These are phyloP conservation scores for Melanotaenia maccullochi DNA, from an alignment of 2,797 vertebrate species.

Conservation along the genomic window DNA sequence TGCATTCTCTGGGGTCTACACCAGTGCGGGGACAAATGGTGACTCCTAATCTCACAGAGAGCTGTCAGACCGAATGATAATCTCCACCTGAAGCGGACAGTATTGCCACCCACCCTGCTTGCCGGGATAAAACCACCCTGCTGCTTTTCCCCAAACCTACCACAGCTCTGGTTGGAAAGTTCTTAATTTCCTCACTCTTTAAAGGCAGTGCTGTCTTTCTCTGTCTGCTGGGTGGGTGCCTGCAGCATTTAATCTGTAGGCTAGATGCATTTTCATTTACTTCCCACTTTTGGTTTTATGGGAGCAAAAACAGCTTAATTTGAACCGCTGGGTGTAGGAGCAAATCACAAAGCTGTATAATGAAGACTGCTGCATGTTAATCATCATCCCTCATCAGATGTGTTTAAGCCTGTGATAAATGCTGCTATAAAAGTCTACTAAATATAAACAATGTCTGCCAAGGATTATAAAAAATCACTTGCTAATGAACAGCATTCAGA, in stretches of 20 bases:
- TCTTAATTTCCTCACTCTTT: slow-evolving; percentile 61
- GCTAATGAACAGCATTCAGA: slow-evolving; percentile 10
- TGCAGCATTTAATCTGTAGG: slow-evolving; percentile 64
- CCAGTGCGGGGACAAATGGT: slow-evolving; percentile 7
- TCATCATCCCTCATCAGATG: slow-evolving; percentile 30
- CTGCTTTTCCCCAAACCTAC: slow-evolving; percentile 71
- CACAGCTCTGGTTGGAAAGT: slow-evolving; percentile 63
- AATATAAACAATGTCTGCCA: slow-evolving; percentile 29
- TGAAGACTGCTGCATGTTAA: slow-evolving; percentile 28
- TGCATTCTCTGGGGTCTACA: slow-evolving; percentile 17
- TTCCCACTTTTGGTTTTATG: slow-evolving; percentile 57
- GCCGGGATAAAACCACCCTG: slow-evolving; percentile 50
- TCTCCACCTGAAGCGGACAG: slow-evolving; percentile 40
- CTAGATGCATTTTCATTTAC: slow-evolving; percentile 74
- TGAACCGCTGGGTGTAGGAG: slow-evolving; percentile 33
- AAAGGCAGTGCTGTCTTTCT: slow-evolving; percentile 47
- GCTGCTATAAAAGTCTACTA: slow-evolving; percentile 23
- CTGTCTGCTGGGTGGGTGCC: slow-evolving; percentile 57
- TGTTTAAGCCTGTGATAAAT: slow-evolving; percentile 33
- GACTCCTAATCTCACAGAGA: slow-evolving; percentile 33
- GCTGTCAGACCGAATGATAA: slow-evolving; percentile 40
- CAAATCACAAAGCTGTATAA: slow-evolving; percentile 36
- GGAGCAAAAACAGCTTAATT: slow-evolving; percentile 47
- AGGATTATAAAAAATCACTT: slow-evolving; percentile 24
- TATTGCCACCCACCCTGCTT: slow-evolving; percentile 64